Percentiles rank a stretch among this genome's conserved stretches.
phyloP scores from a whole-genome alignment of 2,797 vertebrate genomes.

The Artibeus jamaicensis region DNA sequence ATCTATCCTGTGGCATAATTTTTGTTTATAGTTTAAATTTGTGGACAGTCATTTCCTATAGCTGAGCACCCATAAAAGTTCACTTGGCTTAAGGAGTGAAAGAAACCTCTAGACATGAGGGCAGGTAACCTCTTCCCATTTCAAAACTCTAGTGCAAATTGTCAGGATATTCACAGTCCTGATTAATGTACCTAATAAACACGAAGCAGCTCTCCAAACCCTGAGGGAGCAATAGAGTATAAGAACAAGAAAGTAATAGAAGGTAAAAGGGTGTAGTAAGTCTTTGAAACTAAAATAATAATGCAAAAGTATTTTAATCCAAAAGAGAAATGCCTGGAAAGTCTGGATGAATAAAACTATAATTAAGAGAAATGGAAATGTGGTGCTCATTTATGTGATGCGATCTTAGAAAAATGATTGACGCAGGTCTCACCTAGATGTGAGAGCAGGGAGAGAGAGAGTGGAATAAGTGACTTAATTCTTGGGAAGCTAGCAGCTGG shows the following conservation, averaged over 20 bases:
- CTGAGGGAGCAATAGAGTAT: background rate
- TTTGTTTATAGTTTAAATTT: constrained; percentile 44
- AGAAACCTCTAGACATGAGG: background rate
- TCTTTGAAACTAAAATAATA: constrained; percentile 44
- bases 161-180: background rate
- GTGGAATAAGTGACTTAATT: background rate
- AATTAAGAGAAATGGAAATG: constrained; percentile 41
- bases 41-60: background rate
- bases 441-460: background rate
- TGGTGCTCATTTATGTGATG: background rate
- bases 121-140: background rate
- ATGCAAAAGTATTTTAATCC: constrained; percentile 38
- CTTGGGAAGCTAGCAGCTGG: background rate
- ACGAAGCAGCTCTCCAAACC: constrained; percentile 2
- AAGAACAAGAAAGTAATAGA: constrained; percentile 38
- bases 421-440: background rate
- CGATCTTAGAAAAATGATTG: background rate
- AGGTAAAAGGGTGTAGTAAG: background rate
- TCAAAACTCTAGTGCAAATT: background rate
- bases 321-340: constrained; percentile 27
- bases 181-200: constrained; percentile 58
- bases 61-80: constrained; percentile 12
- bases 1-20: background rate
- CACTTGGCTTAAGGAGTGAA: background rate
- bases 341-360: constrained; percentile 1